These are phyloP conservation scores for Dryobates pubescens DNA, from an alignment of 2,797 vertebrate species.

Conservation along the genomic window DNA sequence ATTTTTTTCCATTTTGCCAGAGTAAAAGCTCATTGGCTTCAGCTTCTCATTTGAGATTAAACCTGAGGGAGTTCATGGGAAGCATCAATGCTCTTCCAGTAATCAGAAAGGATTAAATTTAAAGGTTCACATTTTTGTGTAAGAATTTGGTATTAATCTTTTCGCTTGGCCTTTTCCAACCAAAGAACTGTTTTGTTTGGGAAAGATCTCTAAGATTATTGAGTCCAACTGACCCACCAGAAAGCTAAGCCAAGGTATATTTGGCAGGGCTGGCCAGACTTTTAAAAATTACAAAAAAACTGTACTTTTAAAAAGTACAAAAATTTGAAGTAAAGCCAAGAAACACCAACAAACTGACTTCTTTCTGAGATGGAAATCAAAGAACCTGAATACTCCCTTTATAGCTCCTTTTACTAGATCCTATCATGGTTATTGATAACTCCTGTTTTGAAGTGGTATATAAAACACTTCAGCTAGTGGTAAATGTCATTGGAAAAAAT, in stretches of 20 bases:
- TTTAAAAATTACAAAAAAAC: not conserved
- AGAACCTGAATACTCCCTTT: not conserved
- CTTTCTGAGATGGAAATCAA: not conserved
- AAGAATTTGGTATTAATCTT: not conserved
- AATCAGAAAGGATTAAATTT: not conserved
- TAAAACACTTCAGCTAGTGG: not conserved
- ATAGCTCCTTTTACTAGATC: not conserved
- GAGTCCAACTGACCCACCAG: not conserved
- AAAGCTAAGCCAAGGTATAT: not conserved
- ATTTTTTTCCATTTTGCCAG: not conserved
- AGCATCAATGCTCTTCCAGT: not conserved
- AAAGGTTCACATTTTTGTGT: not conserved
- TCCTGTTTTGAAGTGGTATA: not conserved
- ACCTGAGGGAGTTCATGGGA: not conserved
- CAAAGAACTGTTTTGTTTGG: too few species aligned
- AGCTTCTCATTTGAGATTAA: not conserved
- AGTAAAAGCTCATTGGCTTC: not conserved
- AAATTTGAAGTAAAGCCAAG: not conserved
- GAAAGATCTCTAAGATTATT: too few species aligned
- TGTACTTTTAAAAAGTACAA: not conserved
- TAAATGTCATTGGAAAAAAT: conserved; percentile 11
- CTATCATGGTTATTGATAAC: not conserved
- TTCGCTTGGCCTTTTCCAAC: not conserved
- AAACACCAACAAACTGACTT: not conserved
- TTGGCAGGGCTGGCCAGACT: not conserved